Conservation (phyloP, 2,113 vertebrate genomes). For the Macrotis lagotis region DNA sequence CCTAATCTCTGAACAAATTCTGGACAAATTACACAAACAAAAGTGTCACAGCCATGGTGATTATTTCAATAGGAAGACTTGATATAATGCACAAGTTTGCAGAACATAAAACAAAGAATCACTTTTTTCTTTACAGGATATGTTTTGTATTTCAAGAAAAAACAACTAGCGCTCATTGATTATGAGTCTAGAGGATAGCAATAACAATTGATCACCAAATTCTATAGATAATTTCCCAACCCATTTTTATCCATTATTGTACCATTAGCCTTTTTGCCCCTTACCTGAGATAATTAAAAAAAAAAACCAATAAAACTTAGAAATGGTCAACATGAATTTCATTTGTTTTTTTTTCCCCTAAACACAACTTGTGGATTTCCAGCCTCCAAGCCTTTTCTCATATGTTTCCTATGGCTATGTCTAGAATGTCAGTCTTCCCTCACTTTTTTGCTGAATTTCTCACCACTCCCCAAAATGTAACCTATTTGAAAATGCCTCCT, state of each 20-base stretch:
- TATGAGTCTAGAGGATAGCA: neutral
- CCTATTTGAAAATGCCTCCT: too few species aligned
- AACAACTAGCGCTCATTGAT: slow-evolving; percentile 44
- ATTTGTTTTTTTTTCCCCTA: neutral
- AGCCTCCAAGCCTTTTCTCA: neutral
- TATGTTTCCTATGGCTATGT: neutral
- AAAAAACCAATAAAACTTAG: neutral
- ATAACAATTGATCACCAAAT: neutral
- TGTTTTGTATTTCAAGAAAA: slow-evolving; percentile 71
- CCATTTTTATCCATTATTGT: neutral
- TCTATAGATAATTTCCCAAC: neutral
- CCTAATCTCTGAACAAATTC: slow-evolving; percentile 63
- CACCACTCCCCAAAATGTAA: too few species aligned
- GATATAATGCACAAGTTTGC: too few species aligned
- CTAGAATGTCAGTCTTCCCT: neutral
- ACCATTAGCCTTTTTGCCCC: neutral
- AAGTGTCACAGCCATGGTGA: slow-evolving; percentile 63
- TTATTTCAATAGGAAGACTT: slow-evolving; percentile 71
- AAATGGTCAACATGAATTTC: neutral
- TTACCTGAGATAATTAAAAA: neutral
- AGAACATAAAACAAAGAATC: slow-evolving; percentile 52
- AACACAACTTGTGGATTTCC: neutral
- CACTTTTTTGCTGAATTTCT: too few species aligned
- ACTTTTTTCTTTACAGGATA: slow-evolving; percentile 71
- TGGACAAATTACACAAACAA: slow-evolving; percentile 76